Evolutionary conservation across 2,113 vertebrate genomes (phyloP).

Genomic region (Gulo gulo): DNA sequence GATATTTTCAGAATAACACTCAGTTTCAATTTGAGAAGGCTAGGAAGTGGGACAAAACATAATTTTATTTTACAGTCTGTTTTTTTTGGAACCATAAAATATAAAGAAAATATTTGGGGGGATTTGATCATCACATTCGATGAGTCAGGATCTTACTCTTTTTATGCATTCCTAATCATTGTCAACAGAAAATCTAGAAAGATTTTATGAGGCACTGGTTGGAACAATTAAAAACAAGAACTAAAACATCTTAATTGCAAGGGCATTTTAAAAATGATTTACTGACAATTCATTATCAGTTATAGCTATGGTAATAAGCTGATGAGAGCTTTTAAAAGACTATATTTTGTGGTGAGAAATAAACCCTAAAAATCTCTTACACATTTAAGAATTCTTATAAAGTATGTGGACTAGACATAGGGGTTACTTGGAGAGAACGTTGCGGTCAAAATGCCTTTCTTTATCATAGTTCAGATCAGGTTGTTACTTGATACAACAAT

Average conservation of each 20-base stretch:
- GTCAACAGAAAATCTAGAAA: background rate
- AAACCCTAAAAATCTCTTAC: background rate
- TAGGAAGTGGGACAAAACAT: background rate
- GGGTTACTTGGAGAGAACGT: background rate
- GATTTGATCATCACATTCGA: background rate
- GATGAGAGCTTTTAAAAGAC: background rate
- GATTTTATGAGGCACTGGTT: background rate
- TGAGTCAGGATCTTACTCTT: background rate
- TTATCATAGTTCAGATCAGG: background rate
- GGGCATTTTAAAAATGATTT: constrained; percentile 20
- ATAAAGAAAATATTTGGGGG: background rate
- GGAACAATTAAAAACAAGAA: constrained; percentile 1
- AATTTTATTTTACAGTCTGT: background rate
- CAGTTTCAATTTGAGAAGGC: background rate
- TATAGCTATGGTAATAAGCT: background rate
- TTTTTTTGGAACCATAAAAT: background rate
- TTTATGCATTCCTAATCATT: background rate
- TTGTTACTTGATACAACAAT: background rate
- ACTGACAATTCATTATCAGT: background rate
- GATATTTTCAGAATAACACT: background rate
- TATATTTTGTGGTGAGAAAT: background rate
- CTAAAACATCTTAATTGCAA: background rate
- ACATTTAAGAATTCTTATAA: background rate
- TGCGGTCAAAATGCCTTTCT: background rate
- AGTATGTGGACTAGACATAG: background rate